Evolutionary conservation across 2,888 invertebrate genomes (phyloP), one percentile per base, ranked within the genome.

Genomic region (Priocnemis perturbator): DNA sequence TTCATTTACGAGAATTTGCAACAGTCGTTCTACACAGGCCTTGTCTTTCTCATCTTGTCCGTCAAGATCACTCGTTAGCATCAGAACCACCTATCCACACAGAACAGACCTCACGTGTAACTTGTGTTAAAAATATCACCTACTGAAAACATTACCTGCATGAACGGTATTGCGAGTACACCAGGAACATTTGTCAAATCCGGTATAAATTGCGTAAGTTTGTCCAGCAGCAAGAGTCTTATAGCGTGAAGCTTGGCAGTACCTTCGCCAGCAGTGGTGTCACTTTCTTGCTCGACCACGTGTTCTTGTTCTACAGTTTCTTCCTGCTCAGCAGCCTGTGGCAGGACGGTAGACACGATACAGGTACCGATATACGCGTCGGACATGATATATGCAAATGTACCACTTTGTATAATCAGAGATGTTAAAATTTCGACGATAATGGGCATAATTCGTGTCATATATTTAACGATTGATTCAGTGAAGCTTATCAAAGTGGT

Each of bases 1-100:
- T 84, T 95, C 94, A 0, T 92, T 91, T 0, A 97, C 93, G 1
- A 97, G 90, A 0, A 94, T 92, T 17, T 92, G 91, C 0, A 98
- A 91, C 3, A 98, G 90, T 0, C 93, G 92, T 79, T 96, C 95
- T 19, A 98, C 90, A 37, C 95, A 95, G 0, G 92, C 91, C 80
- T 94, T 93, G 87, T 98, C 96, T 53, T 92, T 91, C 84, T 96
- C 97, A 44, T 95, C 95, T 81, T 94, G 94, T 0, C 95, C 95
- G 88, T 97, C 97, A 26, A 98, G 91, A 88, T 98, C 97, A 9
- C 95, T 94, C 0, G 96, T 96, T 62, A 98, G 90, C 95, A 97
- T 97, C 11, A 97, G 91, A 3, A 98, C 92, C 21, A 96, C 95
- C 94, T 95, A 69, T 11, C 20, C n/a, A 30, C 45, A 47, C 57